Conservation (phyloP, 2,797 vertebrate species). For the Ciconia nigra region DNA sequence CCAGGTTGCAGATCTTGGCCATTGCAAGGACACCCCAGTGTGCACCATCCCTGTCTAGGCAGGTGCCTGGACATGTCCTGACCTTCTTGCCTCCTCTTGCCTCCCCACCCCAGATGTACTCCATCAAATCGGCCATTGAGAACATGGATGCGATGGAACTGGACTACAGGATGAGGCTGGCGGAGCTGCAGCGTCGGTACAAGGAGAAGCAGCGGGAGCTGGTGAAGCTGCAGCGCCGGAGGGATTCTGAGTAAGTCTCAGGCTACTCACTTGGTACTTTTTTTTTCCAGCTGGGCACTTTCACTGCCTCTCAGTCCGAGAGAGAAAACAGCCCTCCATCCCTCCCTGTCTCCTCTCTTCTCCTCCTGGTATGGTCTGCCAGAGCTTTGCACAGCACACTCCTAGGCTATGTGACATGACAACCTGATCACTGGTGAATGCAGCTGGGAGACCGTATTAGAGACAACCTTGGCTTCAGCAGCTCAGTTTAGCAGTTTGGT, state of each 20-base stretch:
- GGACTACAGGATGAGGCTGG: constrained; percentile 90
- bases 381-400: constrained; percentile 51
- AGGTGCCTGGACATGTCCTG: not conserved
- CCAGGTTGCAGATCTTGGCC: not conserved
- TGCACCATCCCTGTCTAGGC: not conserved
- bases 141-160: constrained; percentile 89
- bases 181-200: constrained; percentile 92
- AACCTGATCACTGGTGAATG: not conserved
- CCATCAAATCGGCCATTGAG: constrained; percentile 88
- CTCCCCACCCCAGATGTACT: constrained; percentile 79
- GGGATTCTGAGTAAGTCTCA: constrained; percentile 87
- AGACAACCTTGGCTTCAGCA: constrained; percentile 55
- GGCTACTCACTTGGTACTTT: not conserved
- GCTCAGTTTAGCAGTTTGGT: constrained; percentile 65
- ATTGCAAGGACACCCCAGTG: not conserved
- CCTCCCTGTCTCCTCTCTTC: not conserved
- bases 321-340: not conserved
- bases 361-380: not conserved
- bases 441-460: constrained; percentile 39
- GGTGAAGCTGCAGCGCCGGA: constrained; percentile 88
- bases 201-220: constrained; percentile 95
- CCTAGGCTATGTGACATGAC: constrained; percentile 27
- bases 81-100: not conserved
- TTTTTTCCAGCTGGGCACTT: constrained; percentile 18
- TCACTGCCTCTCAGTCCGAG: not conserved